phyloP scores from a whole-genome alignment of 2,888 invertebrate genomes.

The Dione juno region DNA sequence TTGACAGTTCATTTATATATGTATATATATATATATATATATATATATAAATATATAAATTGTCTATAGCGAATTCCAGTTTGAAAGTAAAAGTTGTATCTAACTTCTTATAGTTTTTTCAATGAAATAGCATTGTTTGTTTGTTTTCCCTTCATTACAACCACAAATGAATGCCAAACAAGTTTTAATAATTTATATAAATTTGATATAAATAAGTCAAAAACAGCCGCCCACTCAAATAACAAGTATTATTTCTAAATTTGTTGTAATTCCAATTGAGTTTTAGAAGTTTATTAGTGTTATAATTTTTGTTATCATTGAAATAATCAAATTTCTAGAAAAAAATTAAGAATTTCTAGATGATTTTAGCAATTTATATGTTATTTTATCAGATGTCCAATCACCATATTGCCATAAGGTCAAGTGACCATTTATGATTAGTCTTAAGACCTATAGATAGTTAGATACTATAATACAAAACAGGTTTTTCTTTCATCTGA shows the following conservation, averaged over 20 bases:
- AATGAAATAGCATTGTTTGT: slow-evolving; percentile 20
- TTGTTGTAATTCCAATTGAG: too few species aligned
- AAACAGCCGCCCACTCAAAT: neutral
- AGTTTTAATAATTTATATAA: too few species aligned
- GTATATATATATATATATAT: too few species aligned
- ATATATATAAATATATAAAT: neutral
- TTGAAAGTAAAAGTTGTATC: slow-evolving; percentile 39
- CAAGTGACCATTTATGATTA: neutral
- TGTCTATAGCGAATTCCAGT: slow-evolving; percentile 25
- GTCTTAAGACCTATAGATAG: neutral
- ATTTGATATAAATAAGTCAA: too few species aligned
- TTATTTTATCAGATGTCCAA: neutral
- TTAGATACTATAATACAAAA: neutral
- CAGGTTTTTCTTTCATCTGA: neutral
- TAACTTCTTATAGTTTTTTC: neutral
- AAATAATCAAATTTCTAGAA: neutral
- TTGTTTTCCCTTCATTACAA: neutral
- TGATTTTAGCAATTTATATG: neutral
- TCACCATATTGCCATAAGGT: neutral
- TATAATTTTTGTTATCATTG: neutral
- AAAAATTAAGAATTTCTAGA: neutral
- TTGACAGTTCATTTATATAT: slow-evolving; percentile 23
- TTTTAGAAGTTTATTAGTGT: too few species aligned
- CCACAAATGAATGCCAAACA: neutral
- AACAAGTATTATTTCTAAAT: too few species aligned